phyloP scores from a whole-genome alignment of 2,113 vertebrate genomes.

The Recurvirostra avosetta region DNA sequence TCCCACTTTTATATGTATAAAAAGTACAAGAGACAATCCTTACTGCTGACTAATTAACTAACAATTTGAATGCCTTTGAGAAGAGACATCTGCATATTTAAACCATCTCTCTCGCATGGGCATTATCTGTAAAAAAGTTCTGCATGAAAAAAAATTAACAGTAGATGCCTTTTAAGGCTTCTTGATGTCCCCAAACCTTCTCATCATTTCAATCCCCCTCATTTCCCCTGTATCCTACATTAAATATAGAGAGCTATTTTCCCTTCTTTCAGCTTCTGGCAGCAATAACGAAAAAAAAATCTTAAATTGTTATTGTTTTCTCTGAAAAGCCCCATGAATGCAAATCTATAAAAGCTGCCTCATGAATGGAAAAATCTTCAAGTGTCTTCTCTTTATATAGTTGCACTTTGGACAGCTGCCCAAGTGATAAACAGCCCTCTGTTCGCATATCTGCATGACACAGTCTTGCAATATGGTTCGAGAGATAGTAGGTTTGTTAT shows the following conservation, averaged over 20 bases:
- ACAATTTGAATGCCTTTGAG: constrained; percentile 55
- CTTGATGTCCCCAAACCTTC: constrained; percentile 4
- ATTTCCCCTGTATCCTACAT: constrained; percentile 22
- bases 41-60: constrained; percentile 53
- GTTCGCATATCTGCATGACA: constrained; percentile 7
- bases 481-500: constrained; percentile 58
- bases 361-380: constrained; percentile 49
- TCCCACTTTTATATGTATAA: constrained; percentile 12
- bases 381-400: constrained; percentile 38
- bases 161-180: constrained; percentile 46
- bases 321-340: constrained; percentile 53
- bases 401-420: constrained; percentile 52
- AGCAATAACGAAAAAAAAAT: constrained; percentile 31
- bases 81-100: constrained; percentile 52
- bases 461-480: constrained; percentile 48
- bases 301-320: constrained; percentile 65
- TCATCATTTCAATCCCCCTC: constrained; percentile 32
- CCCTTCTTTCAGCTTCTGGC: constrained; percentile 47
- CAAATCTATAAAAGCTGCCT: constrained; percentile 50
- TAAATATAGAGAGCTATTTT: constrained; percentile 35
- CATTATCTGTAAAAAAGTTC: constrained; percentile 56
- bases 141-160: constrained; percentile 36
- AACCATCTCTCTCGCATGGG: constrained; percentile 4
- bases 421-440: constrained; percentile 59
- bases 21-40: constrained; percentile 4